Conservation (phyloP, 2,797 vertebrate species). For the Echiichthys vipera region DNA sequence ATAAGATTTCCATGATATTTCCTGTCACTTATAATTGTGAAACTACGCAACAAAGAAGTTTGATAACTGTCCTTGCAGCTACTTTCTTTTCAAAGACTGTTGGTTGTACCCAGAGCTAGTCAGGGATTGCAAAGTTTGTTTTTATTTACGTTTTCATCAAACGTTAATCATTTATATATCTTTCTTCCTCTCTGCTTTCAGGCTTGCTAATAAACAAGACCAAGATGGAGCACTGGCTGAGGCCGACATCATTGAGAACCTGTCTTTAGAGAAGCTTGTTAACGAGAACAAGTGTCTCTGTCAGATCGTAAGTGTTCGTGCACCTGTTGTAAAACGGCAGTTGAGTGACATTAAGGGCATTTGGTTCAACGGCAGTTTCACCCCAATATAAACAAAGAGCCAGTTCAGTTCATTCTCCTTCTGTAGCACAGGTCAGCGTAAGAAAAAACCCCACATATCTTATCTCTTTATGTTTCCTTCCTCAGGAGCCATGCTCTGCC, state of each 20-base stretch:
- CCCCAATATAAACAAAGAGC: background rate
- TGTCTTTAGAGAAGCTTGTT: conserved; percentile 93
- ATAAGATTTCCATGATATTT: conserved; percentile 11
- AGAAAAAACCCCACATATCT: too few relatives aligned
- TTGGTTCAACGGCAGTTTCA: background rate
- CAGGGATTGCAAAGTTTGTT: background rate
- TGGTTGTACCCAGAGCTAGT: background rate
- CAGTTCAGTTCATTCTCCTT: background rate
- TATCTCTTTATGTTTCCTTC: background rate
- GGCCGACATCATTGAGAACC: conserved; percentile 93
- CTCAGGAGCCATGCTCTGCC: conserved; percentile 94
- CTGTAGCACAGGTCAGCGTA: background rate
- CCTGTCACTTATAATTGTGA: background rate
- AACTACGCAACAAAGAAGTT: background rate
- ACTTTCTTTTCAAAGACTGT: background rate
- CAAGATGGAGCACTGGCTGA: conserved; percentile 93
- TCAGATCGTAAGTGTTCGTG: conserved; percentile 91
- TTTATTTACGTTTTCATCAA: background rate
- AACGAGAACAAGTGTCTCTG: conserved; percentile 96
- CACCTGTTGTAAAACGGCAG: conserved; percentile 36
- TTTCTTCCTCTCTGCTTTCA: conserved; percentile 60
- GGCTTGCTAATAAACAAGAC: conserved; percentile 96
- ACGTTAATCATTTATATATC: background rate
- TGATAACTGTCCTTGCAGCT: conserved; percentile 14
- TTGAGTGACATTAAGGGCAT: conserved; percentile 39